Conservation (phyloP, 1,140 invertebrate species). For the Drosophila yakuba region DNA sequence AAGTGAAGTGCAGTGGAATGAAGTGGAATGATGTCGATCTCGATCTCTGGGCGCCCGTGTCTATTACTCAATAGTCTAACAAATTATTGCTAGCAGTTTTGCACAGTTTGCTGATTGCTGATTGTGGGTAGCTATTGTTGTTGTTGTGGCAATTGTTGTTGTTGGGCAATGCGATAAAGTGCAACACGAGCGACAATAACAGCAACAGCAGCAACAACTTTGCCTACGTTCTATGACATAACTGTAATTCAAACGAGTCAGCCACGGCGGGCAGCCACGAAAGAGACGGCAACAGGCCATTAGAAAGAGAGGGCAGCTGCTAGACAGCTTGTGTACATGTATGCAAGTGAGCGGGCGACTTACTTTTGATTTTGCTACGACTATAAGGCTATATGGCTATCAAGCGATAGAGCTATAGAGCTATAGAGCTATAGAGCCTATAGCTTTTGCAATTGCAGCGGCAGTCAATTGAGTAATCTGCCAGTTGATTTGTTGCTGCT, state of each 20-base stretch:
- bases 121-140: conserved; percentile 35
- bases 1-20: conserved; percentile 11
- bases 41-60: conserved; percentile 25
- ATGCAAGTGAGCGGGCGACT: conserved; percentile 62
- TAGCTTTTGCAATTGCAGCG: conserved; percentile 28
- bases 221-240: conserved; percentile 80
- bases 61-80: conserved; percentile 51
- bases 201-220: conserved; percentile 40
- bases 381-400: conserved; percentile 1
- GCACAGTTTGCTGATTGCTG: conserved; percentile 55
- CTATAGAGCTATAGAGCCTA: neutral
- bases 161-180: conserved; percentile 63
- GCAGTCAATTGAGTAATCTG: conserved; percentile 71
- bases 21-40: conserved; percentile 20
- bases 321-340: conserved; percentile 20
- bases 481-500: conserved; percentile 47
- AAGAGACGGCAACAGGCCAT: conserved; percentile 35
- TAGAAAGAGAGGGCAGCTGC: conserved; percentile 17
- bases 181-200: conserved; percentile 35
- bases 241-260: conserved; percentile 79
- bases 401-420: neutral
- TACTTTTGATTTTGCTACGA: conserved; percentile 65
- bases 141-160: too few species aligned
- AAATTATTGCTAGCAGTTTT: conserved; percentile 39
- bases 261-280: conserved; percentile 48